Base-by-base conservation (phyloP, 2,113 vertebrate genomes). In the Hydrochoerus hydrochaeris region DNA sequence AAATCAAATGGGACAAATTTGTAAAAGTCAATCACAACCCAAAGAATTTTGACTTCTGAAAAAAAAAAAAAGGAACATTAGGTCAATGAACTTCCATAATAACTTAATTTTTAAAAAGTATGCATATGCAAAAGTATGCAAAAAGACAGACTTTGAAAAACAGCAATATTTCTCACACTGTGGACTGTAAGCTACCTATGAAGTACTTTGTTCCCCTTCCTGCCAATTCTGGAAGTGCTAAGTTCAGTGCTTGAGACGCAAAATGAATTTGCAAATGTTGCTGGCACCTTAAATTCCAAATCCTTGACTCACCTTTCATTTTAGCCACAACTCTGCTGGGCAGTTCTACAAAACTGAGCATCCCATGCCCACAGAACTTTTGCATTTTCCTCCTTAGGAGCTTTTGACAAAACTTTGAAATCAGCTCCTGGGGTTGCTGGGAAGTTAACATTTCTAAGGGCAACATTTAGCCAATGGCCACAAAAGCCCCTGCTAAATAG, bases 11-110 rank as follows among this genome's bases (percentile, higher is more conserved):
- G 90, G 24, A 88, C 46, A 88, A 93, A 38, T 81, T 57, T 60
- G 63, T 19, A 96, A 62, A 94, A 49, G 80, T 92, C 63, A 89
- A 92, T 58, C 38, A 63, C 57, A 92, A 95, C 5, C 57, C 17
- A 75, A 71, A 71, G 20, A 85, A 89, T 89, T 84, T 67, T 67
- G 58, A 91, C 52, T 86, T 92, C 52, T 92, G 24, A 10, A 90
- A n/a, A 86, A 86, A 92, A 86, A 90, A n/a, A 86, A 86, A 92
- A 83, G 20, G 28, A 69, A 62, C 46, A 52, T 35, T 11, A 38
- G 54, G 44, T 88, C 85, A 87, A 85, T 90, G 71, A 88, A 71
- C 28, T 65, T 86, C 41, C 24, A 60, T 49, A 44, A 92, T 28
- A 24, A 13, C 24, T 91, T 30, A 63, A 38, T n/a, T n/a, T n/a